Base-by-base conservation (phyloP, 2,113 vertebrate genomes). In the Trinectes maculatus region DNA sequence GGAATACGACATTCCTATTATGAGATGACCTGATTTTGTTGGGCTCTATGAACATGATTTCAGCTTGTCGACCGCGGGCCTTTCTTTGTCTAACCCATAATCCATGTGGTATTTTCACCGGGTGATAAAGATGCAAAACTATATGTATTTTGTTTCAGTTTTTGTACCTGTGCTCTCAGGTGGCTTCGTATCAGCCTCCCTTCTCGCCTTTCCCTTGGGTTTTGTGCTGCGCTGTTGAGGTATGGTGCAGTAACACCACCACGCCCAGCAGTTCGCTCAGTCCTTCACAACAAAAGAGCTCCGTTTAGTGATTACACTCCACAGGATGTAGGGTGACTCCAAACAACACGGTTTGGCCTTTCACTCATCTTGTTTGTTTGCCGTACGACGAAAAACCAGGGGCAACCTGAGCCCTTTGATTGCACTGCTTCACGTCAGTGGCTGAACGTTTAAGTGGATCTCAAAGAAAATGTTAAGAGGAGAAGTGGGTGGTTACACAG, bases 291-390 rank as follows among this genome's bases (percentile, higher is more conserved):
- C 83, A 83, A 87, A 85, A 75, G 63, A 39, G 28, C 66, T 77
- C 28, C 65, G 22, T 75, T 68, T 21, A 61, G 74, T 75, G 73
- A 87, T 85, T 80, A 70, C 34, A 85, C 60, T 36, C 54, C 56
- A 71, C 83, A 84, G 87, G 85, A 89, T 74, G 83, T 69, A 71
- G 63, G n/a, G 62, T 43, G 55, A 47, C 64, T 62, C 49, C 6
- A 60, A 79, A 84, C 86, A 81, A 44, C 68, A 54, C 64, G 84
- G 49, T 33, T 78, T 11, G 26, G 54, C 61, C 62, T 84, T 85
- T 84, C 85, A 73, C 63, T 76, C 62, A 26, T 36, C 65, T 58
- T 49, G 71, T 83, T 77, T 82, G 68, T 79, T 79, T 68, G 57
- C 56, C 24, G 0, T 33, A 44, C 46, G 42, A 19, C 6, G 84